phyloP scores from a whole-genome alignment of 2,797 vertebrate genomes.

The Hippopotamyrus pictus region DNA sequence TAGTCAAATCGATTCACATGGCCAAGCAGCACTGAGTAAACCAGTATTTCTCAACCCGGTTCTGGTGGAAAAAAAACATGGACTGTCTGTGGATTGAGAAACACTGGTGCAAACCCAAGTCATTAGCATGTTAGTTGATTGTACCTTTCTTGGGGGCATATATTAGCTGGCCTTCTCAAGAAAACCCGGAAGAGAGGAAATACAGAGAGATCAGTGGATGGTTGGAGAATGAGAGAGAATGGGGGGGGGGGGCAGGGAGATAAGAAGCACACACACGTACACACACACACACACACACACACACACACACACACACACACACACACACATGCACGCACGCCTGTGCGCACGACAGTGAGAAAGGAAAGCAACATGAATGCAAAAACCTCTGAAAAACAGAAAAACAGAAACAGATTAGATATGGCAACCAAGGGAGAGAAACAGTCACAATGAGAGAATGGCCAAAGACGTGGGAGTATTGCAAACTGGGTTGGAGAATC shows the following conservation, averaged over 20 bases:
- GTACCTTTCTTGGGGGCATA: slow-evolving; percentile 92
- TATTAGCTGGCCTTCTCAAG: slow-evolving; percentile 89
- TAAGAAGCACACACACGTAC: neutral
- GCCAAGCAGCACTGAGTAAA: neutral
- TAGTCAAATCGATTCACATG: neutral
- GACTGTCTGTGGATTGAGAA: neutral
- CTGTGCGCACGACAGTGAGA: neutral
- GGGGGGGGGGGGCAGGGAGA: neutral
- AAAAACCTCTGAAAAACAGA: slow-evolving; percentile 2
- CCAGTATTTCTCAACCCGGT: neutral
- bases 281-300: neutral
- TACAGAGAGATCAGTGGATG: slow-evolving; percentile 1
- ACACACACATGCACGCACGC: neutral
- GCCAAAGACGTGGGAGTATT: neutral
- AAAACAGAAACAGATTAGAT: neutral
- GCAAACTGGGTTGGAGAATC: neutral
- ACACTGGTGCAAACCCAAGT: neutral
- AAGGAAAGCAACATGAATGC: neutral
- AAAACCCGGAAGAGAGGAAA: slow-evolving; percentile 71
- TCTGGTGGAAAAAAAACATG: neutral
- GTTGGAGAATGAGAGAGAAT: neutral
- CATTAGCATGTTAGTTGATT: slow-evolving; percentile 36
- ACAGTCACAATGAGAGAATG: neutral
- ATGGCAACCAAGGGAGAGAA: neutral
- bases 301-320: neutral